A percentile compares a stretch with the other conserved stretches of the same genome.
Evolutionary conservation across 2,888 invertebrate species (phyloP).

Genomic region (Bhutanitis thaidina): DNA sequence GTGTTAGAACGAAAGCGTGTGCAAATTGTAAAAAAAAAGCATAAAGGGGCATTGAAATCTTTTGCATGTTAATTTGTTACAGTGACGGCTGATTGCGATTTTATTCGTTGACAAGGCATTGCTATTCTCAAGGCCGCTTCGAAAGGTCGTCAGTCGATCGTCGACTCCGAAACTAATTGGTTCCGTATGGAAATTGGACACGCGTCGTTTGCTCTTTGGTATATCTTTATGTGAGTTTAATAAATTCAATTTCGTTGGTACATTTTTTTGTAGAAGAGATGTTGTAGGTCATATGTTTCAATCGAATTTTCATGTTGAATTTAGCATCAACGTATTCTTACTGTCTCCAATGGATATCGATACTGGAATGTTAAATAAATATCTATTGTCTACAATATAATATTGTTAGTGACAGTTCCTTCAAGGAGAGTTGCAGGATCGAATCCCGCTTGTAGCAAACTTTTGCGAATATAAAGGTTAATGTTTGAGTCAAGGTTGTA

Average conservation of each 20-base stretch:
- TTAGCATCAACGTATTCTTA: background rate
- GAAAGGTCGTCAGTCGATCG: constrained; percentile 9
- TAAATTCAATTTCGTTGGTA: constrained; percentile 10
- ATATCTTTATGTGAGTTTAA: constrained; percentile 7
- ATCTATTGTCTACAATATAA: no score
- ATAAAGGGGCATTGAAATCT: background rate
- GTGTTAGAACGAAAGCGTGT: no score
- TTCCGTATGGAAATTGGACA: constrained; percentile 5
- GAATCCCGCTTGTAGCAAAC: no score
- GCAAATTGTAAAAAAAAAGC: no score
- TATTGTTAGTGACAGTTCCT: no score
- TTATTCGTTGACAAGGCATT: background rate
- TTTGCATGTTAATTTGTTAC: background rate
- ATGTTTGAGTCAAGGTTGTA: no score
- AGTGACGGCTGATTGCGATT: constrained; percentile 1
- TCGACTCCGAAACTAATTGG: constrained; percentile 2
- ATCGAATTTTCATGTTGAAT: background rate
- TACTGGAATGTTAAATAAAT: no score
- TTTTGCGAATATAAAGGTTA: no score
- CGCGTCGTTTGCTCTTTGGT: background rate
- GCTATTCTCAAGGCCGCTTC: constrained; percentile 2
- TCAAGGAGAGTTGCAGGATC: no score
- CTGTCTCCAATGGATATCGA: background rate
- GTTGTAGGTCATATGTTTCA: constrained; percentile 5
- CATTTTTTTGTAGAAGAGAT: constrained; percentile 10